Percentiles rank a stretch among this genome's conserved stretches.
These are phyloP conservation scores for Pseudomyrmex dendroicus DNA, from an alignment of 1,140 invertebrate species.

Conservation along the genomic window DNA sequence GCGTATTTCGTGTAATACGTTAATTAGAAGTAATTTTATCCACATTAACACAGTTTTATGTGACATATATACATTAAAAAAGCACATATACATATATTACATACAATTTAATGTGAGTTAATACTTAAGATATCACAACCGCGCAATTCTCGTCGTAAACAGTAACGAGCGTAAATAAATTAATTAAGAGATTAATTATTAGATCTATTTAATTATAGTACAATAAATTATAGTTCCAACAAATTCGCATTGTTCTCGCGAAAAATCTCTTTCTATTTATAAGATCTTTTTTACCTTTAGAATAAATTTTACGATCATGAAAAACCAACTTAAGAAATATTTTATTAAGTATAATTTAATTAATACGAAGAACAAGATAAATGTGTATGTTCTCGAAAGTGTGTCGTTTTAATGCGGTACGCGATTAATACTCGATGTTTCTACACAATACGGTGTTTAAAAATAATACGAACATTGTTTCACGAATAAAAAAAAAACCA, in stretches of 20 bases:
- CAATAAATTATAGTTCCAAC: too few relatives aligned
- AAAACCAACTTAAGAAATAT: neutral
- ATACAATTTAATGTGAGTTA: too few relatives aligned
- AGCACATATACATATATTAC: too few relatives aligned
- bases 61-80: neutral
- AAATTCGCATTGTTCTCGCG: too few relatives aligned
- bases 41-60: neutral
- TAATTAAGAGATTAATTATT: too few relatives aligned
- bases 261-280: neutral
- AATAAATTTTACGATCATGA: slow-evolving; percentile 16
- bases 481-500: neutral
- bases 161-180: too few relatives aligned
- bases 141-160: too few relatives aligned
- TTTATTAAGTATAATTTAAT: neutral
- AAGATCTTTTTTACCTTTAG: slow-evolving; percentile 14
- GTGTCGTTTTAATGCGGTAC: neutral
- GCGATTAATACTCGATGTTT: neutral
- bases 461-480: too few relatives aligned
- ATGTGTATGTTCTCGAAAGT: neutral
- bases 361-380: neutral
- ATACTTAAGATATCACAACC: neutral
- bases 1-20: neutral
- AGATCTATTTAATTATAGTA: too few relatives aligned
- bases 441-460: too few relatives aligned
- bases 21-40: slow-evolving; percentile 25